A percentile compares a stretch with the other conserved stretches of the same genome.
Evolutionary conservation across 2,113 vertebrate species (phyloP).

Genomic region (Aplodontia rufa): DNA sequence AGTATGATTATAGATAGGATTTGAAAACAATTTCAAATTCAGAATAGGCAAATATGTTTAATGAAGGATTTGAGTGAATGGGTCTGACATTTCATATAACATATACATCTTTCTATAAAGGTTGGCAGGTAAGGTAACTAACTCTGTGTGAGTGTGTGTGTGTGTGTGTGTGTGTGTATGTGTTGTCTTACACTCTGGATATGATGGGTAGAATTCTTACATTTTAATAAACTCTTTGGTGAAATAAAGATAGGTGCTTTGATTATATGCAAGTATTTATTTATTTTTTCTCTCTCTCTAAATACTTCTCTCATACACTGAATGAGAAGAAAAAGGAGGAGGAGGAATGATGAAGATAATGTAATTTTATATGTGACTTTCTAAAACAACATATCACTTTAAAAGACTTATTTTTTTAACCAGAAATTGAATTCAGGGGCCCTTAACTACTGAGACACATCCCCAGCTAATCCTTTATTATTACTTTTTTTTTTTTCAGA

Average conservation of each 20-base stretch:
- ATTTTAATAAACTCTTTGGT: not conserved
- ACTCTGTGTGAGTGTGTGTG: not conserved
- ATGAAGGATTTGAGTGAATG: not conserved
- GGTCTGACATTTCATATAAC: not conserved
- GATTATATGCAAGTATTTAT: not conserved
- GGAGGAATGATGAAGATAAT: not conserved
- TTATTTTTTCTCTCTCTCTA: not conserved
- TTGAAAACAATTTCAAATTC: conserved; percentile 4
- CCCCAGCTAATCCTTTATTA: too few species aligned
- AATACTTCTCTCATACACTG: too few species aligned
- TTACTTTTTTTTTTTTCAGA: too few species aligned
- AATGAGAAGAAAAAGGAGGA: not conserved
- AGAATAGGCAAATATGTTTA: not conserved
- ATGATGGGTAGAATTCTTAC: not conserved
- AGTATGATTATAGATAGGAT: not conserved
- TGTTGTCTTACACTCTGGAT: not conserved
- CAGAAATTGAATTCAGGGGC: too few species aligned
- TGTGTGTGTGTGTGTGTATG: not conserved
- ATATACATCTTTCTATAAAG: not conserved
- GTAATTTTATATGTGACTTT: not conserved
- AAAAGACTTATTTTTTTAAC: too few species aligned
- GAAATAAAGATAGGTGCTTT: not conserved
- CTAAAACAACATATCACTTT: not conserved
- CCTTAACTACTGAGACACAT: too few species aligned
- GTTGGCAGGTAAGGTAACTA: not conserved